Base-by-base conservation (phyloP, 1,140 invertebrate species). In the Spodoptera frugiperda region DNA sequence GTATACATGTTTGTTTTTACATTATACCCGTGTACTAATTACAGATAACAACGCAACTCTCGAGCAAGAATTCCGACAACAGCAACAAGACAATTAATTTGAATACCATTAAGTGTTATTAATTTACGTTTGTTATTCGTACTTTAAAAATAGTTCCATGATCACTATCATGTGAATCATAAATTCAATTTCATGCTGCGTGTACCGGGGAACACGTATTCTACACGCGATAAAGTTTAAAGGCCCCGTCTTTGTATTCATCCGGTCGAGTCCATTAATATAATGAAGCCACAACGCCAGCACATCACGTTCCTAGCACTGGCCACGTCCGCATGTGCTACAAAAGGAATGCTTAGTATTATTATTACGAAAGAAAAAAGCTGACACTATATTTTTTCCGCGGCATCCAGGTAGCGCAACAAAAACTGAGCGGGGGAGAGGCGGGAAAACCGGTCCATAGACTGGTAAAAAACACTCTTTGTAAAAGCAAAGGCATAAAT, bases 301-400 rank as follows among this genome's bases (percentile, higher is more conserved):
- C 90, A 82, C 86, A 83, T 92, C 91, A 93, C 90, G 90, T 92
- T 85, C 82, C 82, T 85, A 85, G 84, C 79, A 82, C 81, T 84
- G 83, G 74, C 87, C 87, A 90, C 87, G 89, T 92, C 89, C 90
- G 89, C 89, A 84, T 91, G 87, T 84, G 85, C 89, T 86, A 91
- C 88, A 92, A 92, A 92, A 92, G 89, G 89, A 93, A 93, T 93
- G 90, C 84, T 90, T 87, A 88, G 78, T 92, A 93, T 93, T 93
- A 93, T 93, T 93, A 92, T 89, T 90, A 91, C 88, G 70, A 85
- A 79, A 82, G 84, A 90, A 92, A 89, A 92, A 91, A 85, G 80
- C 88, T 91, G 86, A 92, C 89, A 89, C 87, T 88, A 87, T 87
- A 85, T 89, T 92, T 89, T 92, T 90, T 79, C 67, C 80, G 82